phyloP scores from a whole-genome alignment of 2,797 vertebrate genomes.

The Coluber constrictor region DNA sequence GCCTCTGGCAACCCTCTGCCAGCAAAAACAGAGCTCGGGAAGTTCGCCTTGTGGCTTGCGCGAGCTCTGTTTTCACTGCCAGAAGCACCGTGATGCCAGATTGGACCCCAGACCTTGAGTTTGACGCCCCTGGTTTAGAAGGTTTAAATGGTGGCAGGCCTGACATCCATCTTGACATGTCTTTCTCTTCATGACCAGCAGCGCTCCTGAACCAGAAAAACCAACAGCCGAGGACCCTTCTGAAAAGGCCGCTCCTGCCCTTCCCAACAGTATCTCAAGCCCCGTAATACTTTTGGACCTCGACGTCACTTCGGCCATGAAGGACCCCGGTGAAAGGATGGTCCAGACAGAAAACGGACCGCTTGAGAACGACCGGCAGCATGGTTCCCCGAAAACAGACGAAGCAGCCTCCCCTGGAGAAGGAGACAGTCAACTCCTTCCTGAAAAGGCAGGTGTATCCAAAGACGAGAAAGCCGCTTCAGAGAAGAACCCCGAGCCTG shows the following conservation, averaged over 20 bases:
- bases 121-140: too few species aligned
- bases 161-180: neutral
- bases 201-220: slow-evolving; percentile 52
- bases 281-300: slow-evolving; percentile 31
- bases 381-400: slow-evolving; percentile 9
- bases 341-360: slow-evolving; percentile 39
- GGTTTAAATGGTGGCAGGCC: neutral
- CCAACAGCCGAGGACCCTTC: slow-evolving; percentile 16
- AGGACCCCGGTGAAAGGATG: slow-evolving; percentile 48
- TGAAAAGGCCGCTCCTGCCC: slow-evolving; percentile 31
- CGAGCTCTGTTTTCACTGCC: too few species aligned
- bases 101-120: too few species aligned
- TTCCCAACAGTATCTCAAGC: slow-evolving; percentile 42
- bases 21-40: too few species aligned
- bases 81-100: too few species aligned
- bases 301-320: slow-evolving; percentile 59
- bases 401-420: slow-evolving; percentile 17
- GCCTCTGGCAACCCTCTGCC: too few species aligned
- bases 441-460: slow-evolving; percentile 31
- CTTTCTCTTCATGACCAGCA: slow-evolving; percentile 50
- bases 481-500: slow-evolving; percentile 46
- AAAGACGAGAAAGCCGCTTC: slow-evolving; percentile 39
- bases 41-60: too few species aligned
- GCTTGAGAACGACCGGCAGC: slow-evolving; percentile 37
- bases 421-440: slow-evolving; percentile 14